Evolutionary conservation across 1,140 invertebrate species (phyloP).

Genomic region (Bombus difficillimus): DNA sequence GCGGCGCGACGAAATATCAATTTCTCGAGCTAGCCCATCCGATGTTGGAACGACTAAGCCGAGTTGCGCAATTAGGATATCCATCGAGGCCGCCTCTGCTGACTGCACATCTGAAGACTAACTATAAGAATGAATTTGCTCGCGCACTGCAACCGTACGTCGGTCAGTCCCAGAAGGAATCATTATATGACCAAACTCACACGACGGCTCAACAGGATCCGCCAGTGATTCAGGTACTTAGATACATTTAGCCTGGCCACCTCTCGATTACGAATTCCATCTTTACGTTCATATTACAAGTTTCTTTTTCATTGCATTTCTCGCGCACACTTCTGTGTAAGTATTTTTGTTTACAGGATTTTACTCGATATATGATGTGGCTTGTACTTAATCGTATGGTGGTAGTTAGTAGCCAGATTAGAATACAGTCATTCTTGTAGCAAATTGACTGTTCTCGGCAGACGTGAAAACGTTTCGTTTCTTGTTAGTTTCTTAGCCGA

Average conservation of each 20-base stretch:
- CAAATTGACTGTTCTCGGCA: conserved; percentile 15
- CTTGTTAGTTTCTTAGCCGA: conserved; percentile 36
- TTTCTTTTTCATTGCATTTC: conserved; percentile 63
- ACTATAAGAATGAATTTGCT: conserved; percentile 86
- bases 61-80: conserved; percentile 87
- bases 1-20: conserved; percentile 88
- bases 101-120: conserved; percentile 82
- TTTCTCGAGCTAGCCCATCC: conserved; percentile 88
- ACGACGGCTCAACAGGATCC: conserved; percentile 70
- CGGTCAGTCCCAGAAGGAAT: conserved; percentile 76
- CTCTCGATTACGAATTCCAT: conserved; percentile 39
- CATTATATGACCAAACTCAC: conserved; percentile 75
- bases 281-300: conserved; percentile 59
- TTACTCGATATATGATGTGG: conserved; percentile 53
- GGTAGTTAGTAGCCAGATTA: conserved; percentile 52
- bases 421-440: conserved; percentile 44
- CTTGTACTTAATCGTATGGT: conserved; percentile 49
- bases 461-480: conserved; percentile 27
- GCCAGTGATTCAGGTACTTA: conserved; percentile 74
- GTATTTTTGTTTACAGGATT: conserved; percentile 59
- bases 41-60: conserved; percentile 86
- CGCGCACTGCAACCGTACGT: conserved; percentile 86
- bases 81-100: conserved; percentile 83
- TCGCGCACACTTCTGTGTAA: conserved; percentile 53
- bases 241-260: neutral